phyloP scores from a whole-genome alignment of 2,113 vertebrate species.

The Protobothrops flavoviridis region DNA sequence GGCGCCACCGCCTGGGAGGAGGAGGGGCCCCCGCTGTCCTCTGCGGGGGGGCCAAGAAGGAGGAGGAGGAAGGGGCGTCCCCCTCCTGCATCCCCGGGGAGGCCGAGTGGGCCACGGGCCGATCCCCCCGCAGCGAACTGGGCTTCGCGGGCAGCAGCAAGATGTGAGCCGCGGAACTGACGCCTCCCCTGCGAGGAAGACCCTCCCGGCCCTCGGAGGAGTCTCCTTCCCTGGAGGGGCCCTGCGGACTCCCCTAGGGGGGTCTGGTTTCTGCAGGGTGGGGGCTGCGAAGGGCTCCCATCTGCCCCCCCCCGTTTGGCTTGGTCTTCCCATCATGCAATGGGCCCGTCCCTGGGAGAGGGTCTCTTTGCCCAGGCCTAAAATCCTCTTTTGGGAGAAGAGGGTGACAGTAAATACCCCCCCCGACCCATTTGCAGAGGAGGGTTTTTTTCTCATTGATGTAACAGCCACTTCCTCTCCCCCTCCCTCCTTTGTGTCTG shows the following conservation, averaged over 20 bases:
- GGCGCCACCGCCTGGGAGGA: slow-evolving; percentile 66
- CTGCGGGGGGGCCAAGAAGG: slow-evolving; percentile 32
- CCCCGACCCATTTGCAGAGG: background rate
- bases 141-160: background rate
- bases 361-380: background rate
- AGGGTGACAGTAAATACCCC: background rate
- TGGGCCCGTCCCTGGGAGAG: background rate
- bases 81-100: background rate
- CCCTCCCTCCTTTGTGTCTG: background rate
- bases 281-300: background rate
- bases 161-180: background rate
- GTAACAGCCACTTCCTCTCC: background rate
- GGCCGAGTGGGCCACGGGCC: background rate
- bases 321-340: background rate
- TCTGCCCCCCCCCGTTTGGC: background rate
- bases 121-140: background rate
- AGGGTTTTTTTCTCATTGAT: accelerated
- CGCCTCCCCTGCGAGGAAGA: background rate
- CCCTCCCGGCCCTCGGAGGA: background rate
- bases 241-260: accelerated
- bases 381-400: background rate
- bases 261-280: background rate
- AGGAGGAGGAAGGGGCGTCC: background rate
- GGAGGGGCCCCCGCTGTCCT: background rate
- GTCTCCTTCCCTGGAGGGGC: background rate